Conservation (phyloP, 2,113 vertebrate genomes). For the Craseonycteris thonglongyai region DNA sequence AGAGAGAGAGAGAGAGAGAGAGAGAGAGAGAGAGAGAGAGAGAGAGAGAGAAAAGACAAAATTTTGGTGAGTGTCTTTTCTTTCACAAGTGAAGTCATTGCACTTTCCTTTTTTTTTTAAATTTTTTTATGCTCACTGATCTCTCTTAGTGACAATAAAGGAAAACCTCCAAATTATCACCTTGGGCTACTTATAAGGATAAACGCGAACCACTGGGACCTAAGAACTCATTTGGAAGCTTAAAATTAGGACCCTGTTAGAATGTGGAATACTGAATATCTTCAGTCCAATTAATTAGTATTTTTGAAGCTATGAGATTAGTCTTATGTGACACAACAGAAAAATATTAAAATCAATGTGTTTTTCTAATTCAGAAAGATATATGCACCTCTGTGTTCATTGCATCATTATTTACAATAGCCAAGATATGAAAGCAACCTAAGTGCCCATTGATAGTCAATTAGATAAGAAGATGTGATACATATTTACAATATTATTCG, state of each 20-base stretch:
- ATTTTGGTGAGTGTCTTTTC: background rate
- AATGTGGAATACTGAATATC: background rate
- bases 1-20: no score
- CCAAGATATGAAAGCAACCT: no score
- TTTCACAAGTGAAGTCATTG: background rate
- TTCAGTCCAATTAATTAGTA: background rate
- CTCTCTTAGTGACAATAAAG: background rate
- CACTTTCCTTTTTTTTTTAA: background rate
- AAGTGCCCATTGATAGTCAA: no score
- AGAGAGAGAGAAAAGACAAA: no score
- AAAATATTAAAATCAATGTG: background rate
- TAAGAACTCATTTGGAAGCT: background rate
- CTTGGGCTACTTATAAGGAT: background rate
- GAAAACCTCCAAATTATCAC: background rate
- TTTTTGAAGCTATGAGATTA: background rate
- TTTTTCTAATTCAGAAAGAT: no score
- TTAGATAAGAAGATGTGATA: no score
- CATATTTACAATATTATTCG: no score
- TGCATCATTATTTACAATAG: no score
- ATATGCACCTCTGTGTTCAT: no score
- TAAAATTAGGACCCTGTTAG: background rate
- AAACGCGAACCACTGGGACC: background rate
- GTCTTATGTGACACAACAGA: background rate
- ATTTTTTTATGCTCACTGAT: background rate
- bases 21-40: no score